phyloP scores from a whole-genome alignment of 2,797 vertebrate species.

The Pelochelys cantorii region DNA sequence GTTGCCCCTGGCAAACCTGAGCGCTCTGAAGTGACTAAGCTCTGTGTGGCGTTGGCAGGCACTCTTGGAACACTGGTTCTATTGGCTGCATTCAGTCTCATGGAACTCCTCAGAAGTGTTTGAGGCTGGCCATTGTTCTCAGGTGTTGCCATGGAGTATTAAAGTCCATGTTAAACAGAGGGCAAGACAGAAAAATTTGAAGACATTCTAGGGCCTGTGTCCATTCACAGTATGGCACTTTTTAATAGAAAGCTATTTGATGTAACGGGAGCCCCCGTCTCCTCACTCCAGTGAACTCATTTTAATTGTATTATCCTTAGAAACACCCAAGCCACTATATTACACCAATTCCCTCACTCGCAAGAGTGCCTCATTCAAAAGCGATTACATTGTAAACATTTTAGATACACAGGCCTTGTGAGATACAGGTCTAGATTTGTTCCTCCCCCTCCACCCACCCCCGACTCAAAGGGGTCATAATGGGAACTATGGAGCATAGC shows the following conservation, averaged over 20 bases:
- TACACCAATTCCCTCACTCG: neutral
- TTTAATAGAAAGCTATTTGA: accelerated
- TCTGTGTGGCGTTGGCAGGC: neutral
- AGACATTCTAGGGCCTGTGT: neutral
- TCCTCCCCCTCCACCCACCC: no score
- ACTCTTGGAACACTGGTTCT: neutral
- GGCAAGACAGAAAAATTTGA: neutral
- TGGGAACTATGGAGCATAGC: neutral
- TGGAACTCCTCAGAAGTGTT: neutral
- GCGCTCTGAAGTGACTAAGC: neutral
- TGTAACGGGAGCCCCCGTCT: accelerated
- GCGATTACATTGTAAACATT: neutral
- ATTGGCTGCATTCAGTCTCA: neutral
- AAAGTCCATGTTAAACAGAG: neutral
- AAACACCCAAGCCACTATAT: neutral
- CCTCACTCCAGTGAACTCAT: neutral
- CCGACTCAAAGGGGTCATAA: neutral
- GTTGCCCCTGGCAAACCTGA: neutral
- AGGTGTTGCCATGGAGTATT: neutral
- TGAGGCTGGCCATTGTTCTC: neutral
- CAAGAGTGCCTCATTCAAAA: neutral
- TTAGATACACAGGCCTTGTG: neutral
- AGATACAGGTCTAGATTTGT: neutral
- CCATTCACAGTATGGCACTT: accelerated
- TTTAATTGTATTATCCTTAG: neutral